These are phyloP conservation scores for Chydorus sphaericus DNA, from an alignment of 2,888 invertebrate species.

Conservation along the genomic window DNA sequence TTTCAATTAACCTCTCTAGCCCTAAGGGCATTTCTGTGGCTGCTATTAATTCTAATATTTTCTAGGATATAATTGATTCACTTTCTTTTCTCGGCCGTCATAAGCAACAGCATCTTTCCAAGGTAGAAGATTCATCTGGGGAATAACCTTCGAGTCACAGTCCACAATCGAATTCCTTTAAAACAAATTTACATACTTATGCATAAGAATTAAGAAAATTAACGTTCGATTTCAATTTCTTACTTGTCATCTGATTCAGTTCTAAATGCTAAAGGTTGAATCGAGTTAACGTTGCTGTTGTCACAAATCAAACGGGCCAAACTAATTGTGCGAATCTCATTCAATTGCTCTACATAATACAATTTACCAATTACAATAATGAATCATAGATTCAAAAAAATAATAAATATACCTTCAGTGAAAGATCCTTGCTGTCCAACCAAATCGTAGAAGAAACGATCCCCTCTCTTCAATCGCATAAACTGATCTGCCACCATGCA, in stretches of 20 bases:
- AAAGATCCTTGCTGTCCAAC: conserved; percentile 31
- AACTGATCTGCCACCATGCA: conserved; percentile 52
- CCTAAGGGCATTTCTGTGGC: too few species aligned
- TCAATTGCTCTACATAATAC: conserved; percentile 22
- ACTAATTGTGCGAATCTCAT: conserved; percentile 22
- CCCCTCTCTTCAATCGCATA: conserved; percentile 50
- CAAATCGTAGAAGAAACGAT: conserved; percentile 58
- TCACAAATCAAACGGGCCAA: conserved; percentile 23
- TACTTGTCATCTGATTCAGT: conserved; percentile 20
- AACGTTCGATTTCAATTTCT: conserved; percentile 20
- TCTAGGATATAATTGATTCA: too few species aligned
- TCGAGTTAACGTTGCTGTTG: conserved; percentile 21
- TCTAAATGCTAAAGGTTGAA: conserved; percentile 22
- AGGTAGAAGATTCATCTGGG: conserved; percentile 20
- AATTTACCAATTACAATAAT: not conserved
- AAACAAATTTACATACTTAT: not conserved
- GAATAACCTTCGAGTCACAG: conserved; percentile 19
- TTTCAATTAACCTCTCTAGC: too few species aligned
- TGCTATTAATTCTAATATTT: too few species aligned
- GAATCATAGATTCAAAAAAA: not conserved
- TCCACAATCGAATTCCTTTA: conserved; percentile 21
- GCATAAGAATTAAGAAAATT: too few species aligned
- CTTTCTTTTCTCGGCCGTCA: too few species aligned
- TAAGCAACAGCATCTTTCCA: conserved; percentile 17
- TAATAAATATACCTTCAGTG: conserved; percentile 26